A percentile compares a stretch with the other conserved stretches of the same genome.
phyloP scores from a whole-genome alignment of 2,797 vertebrate genomes.

The Acipenser ruthenus region DNA sequence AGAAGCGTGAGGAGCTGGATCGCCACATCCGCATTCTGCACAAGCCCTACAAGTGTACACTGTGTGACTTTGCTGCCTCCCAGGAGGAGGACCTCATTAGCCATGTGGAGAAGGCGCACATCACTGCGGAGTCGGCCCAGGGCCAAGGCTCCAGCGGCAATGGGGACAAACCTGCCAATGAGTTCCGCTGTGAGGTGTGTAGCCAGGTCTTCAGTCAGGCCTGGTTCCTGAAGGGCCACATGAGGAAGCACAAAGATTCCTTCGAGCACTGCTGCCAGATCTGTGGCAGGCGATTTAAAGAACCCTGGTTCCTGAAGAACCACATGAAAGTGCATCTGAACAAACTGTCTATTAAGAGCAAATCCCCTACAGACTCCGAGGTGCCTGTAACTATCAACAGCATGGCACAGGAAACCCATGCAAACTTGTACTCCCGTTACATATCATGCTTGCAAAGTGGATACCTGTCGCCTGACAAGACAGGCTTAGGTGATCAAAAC shows the following conservation, averaged over 20 bases:
- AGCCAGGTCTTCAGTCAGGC: slow-evolving; percentile 96
- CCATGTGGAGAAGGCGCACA: slow-evolving; percentile 96
- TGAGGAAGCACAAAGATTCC: slow-evolving; percentile 98
- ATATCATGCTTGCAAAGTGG: slow-evolving; percentile 93
- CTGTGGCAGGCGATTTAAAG: slow-evolving; percentile 94
- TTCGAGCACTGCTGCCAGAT: slow-evolving; percentile 98
- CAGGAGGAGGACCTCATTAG: slow-evolving; percentile 95
- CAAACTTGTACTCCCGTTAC: slow-evolving; percentile 90
- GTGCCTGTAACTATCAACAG: slow-evolving; percentile 75
- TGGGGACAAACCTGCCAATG: slow-evolving; percentile 72
- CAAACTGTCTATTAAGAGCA: slow-evolving; percentile 91
- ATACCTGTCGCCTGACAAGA: slow-evolving; percentile 86
- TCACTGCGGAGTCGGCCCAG: slow-evolving; percentile 85
- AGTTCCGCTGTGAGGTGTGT: slow-evolving; percentile 94
- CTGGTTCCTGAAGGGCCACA: slow-evolving; percentile 98
- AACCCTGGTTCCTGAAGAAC: slow-evolving; percentile 98
- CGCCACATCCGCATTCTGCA: slow-evolving; percentile 95
- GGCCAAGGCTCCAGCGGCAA: slow-evolving; percentile 70
- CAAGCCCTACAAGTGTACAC: slow-evolving; percentile 97
- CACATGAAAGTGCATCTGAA: slow-evolving; percentile 99
- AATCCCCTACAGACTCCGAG: slow-evolving; percentile 81
- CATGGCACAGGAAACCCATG: slow-evolving; percentile 89
- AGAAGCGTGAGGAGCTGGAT: slow-evolving; percentile 92
- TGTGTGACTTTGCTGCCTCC: slow-evolving; percentile 91
- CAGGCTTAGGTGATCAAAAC: slow-evolving; percentile 77